Evolutionary conservation across 2,888 invertebrate species (phyloP).

Genomic region (Drosophila dives): DNA sequence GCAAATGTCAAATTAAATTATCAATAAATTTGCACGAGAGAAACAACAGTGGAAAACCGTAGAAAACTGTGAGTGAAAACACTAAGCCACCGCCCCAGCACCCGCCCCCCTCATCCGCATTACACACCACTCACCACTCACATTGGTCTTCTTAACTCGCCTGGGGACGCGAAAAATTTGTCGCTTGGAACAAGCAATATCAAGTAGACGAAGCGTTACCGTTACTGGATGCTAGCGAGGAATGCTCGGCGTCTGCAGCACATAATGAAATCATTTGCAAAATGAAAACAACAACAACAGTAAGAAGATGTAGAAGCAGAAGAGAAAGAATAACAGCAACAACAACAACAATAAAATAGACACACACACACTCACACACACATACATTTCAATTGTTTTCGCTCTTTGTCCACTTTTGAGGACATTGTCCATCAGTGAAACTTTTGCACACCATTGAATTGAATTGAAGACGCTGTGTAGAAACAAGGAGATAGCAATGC

Average conservation of each 20-base stretch:
- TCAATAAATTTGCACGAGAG: constrained; percentile 80
- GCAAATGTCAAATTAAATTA: constrained; percentile 83
- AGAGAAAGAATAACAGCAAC: constrained; percentile 3
- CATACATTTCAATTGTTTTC: constrained; percentile 47
- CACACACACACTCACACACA: constrained; percentile 4
- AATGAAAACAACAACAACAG: constrained; percentile 66
- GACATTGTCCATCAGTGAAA: constrained; percentile 64
- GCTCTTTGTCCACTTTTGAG: constrained; percentile 45
- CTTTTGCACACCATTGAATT: constrained; percentile 79
- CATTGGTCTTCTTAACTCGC: constrained; percentile 2
- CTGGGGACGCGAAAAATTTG: constrained; percentile 52
- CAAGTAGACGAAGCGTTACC: constrained; percentile 57
- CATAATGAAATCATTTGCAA: constrained; percentile 82
- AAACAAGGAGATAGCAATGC: constrained; percentile 10
- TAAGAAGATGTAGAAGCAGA: constrained; percentile 7
- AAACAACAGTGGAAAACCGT: constrained; percentile 28
- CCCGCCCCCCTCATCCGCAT: not conserved
- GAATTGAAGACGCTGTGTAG: constrained; percentile 58
- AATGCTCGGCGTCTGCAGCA: constrained; percentile 41
- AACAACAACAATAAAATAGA: constrained; percentile 12
- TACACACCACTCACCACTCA: not conserved
- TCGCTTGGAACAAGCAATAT: constrained; percentile 58
- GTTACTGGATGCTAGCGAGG: constrained; percentile 24
- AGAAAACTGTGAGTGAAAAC: constrained; percentile 1
- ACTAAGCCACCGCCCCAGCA: not conserved